Evolutionary conservation across 2,113 vertebrate genomes (phyloP).

Genomic region (Peucedramus taeniatus): DNA sequence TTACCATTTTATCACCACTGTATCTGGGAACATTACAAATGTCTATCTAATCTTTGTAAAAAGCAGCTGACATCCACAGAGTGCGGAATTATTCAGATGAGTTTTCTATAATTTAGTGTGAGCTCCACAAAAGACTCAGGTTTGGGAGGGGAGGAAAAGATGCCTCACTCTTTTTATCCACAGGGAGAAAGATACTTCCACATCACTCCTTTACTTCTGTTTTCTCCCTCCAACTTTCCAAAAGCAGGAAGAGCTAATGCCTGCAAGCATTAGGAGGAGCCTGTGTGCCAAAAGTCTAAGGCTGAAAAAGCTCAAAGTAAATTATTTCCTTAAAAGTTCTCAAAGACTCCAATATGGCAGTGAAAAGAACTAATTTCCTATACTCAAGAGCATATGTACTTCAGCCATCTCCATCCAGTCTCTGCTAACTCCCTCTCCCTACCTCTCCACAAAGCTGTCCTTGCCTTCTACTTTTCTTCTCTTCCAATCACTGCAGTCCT

Average conservation of each 20-base stretch:
- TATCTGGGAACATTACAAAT: neutral
- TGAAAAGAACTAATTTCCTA: neutral
- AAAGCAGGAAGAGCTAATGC: neutral
- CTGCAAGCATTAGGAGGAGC: neutral
- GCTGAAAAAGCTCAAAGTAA: slow-evolving; percentile 3
- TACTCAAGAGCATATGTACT: neutral
- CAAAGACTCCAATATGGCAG: neutral
- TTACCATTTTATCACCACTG: neutral
- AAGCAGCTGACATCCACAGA: neutral
- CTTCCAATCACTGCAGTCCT: slow-evolving; percentile 9
- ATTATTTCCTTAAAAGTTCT: neutral
- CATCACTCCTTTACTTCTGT: neutral
- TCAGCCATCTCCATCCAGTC: neutral
- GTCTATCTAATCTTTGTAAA: neutral
- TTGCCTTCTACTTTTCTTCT: neutral
- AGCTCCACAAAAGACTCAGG: neutral
- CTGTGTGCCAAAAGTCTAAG: neutral
- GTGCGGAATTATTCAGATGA: neutral
- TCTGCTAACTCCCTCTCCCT: neutral
- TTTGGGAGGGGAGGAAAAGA: neutral
- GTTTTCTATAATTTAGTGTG: neutral
- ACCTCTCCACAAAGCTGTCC: neutral
- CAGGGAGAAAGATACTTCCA: neutral
- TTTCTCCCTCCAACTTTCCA: neutral
- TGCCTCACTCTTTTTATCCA: neutral